Percentiles rank a stretch among this genome's conserved stretches.
These are phyloP conservation scores for Eleutherodactylus coqui DNA, from an alignment of 2,797 vertebrate genomes.

Conservation along the genomic window DNA sequence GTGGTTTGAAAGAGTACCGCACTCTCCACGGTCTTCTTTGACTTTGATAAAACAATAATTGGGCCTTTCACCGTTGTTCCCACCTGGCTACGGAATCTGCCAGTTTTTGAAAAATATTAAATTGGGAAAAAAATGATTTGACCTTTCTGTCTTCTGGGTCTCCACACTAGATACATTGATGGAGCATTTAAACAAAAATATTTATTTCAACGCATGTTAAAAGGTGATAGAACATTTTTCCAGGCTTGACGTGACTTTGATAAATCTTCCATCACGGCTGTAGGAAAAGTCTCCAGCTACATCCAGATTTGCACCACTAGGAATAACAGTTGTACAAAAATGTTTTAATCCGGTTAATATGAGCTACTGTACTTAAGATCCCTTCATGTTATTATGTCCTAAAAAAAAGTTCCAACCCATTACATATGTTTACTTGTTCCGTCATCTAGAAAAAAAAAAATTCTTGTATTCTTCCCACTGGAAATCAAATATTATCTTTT, in stretches of 20 bases:
- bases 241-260: constrained; percentile 43
- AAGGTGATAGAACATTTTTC: constrained; percentile 56
- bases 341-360: constrained; percentile 56
- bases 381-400: constrained; percentile 64
- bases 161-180: constrained; percentile 55
- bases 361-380: constrained; percentile 45
- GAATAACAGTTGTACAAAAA: constrained; percentile 50
- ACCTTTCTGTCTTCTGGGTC: constrained; percentile 53
- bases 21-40: constrained; percentile 4
- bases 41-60: constrained; percentile 40
- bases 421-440: constrained; percentile 61
- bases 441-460: constrained; percentile 62
- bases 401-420: constrained; percentile 63
- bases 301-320: constrained; percentile 61
- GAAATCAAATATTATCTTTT: constrained; percentile 68
- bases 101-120: constrained; percentile 24
- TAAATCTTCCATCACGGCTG: constrained; percentile 62
- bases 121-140: constrained; percentile 34
- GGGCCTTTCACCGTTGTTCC: constrained; percentile 19
- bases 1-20: not conserved
- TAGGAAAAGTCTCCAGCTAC: constrained; percentile 50
- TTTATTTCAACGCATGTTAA: constrained; percentile 63
- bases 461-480: constrained; percentile 64
- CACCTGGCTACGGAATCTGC: constrained; percentile 11
- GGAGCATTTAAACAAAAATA: constrained; percentile 56